Conservation (phyloP, 2,888 invertebrate genomes). For the Drosophila dives region DNA sequence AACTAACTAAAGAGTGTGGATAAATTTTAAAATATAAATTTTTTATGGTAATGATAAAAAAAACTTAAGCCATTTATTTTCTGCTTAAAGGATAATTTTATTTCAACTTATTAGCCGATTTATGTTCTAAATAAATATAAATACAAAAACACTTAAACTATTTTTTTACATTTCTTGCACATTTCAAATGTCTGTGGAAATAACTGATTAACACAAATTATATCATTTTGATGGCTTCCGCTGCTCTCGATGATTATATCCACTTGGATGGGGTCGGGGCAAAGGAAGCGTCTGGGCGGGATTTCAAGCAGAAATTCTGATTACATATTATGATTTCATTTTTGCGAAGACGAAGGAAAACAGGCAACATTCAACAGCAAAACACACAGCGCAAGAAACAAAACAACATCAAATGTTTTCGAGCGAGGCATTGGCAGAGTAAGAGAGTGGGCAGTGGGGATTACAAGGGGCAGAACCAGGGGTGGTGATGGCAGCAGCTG, state of each 20-base stretch:
- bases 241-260: neutral
- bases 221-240: neutral
- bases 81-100: neutral
- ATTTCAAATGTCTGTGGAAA: neutral
- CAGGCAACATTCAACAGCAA: constrained; percentile 13
- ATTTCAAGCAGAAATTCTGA: constrained; percentile 27
- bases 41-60: neutral
- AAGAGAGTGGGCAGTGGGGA: neutral
- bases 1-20: neutral
- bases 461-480: neutral
- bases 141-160: neutral
- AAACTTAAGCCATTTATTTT: neutral
- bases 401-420: constrained; percentile 19
- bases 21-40: neutral
- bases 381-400: constrained; percentile 19
- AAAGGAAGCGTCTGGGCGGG: neutral
- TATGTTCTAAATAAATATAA: neutral
- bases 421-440: neutral
- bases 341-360: constrained; percentile 10
- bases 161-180: neutral
- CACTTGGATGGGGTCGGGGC: neutral
- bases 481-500: neutral
- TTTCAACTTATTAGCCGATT: neutral
- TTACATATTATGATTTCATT: constrained; percentile 56
- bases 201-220: neutral